These are phyloP conservation scores for Pterostichus madidus DNA, from an alignment of 2,888 invertebrate genomes.

Conservation along the genomic window DNA sequence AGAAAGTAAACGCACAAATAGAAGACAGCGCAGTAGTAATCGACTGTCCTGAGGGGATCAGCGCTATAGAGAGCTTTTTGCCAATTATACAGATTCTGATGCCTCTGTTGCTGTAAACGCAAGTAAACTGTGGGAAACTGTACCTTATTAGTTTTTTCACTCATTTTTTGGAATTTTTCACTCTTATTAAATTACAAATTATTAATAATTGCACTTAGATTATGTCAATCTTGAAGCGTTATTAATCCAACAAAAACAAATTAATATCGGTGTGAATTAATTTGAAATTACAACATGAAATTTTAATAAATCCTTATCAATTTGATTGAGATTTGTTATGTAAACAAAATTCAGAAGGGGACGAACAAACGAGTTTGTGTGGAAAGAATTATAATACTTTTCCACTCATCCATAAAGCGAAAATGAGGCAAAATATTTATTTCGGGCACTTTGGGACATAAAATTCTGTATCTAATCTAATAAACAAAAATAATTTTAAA, in stretches of 20 bases:
- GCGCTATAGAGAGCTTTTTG: slow-evolving; percentile 23
- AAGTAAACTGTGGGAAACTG: slow-evolving; percentile 39
- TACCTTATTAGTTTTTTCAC: slow-evolving; percentile 12
- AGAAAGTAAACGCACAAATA: slow-evolving; percentile 31
- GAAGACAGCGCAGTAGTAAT: slow-evolving; percentile 32
- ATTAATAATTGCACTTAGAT: not conserved
- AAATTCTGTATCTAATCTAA: too few species aligned
- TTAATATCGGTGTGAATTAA: not conserved
- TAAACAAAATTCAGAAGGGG: too few species aligned
- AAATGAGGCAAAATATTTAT: too few species aligned
- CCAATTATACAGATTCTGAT: slow-evolving; percentile 52
- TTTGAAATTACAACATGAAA: not conserved
- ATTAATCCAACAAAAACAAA: not conserved
- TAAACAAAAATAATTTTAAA: too few species aligned
- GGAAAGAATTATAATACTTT: too few species aligned
- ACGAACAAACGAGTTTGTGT: too few species aligned
- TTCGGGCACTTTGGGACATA: too few species aligned
- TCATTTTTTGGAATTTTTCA: slow-evolving; percentile 12
- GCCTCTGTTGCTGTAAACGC: slow-evolving; percentile 23
- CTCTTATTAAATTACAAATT: slow-evolving; percentile 6
- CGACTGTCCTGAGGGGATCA: slow-evolving; percentile 21
- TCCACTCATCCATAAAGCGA: too few species aligned
- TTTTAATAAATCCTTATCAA: too few species aligned
- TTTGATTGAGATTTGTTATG: too few species aligned
- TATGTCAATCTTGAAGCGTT: not conserved